A percentile compares a stretch with the other conserved stretches of the same genome.
These are phyloP conservation scores for Leptinotarsa defecta DNA, from an alignment of 1,140 invertebrate genomes.

Conservation along the genomic window DNA sequence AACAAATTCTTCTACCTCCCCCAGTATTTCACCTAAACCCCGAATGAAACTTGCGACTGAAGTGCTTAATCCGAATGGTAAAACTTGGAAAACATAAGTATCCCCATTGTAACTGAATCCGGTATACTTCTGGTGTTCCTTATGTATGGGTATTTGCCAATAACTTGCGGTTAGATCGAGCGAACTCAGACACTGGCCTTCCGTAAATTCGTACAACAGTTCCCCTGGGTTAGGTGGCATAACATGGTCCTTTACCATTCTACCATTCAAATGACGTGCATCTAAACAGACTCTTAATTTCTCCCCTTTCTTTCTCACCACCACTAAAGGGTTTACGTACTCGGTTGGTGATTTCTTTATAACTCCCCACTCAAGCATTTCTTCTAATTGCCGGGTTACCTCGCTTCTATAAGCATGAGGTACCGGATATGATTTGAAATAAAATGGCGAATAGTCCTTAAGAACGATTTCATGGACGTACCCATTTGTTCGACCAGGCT, in stretches of 20 bases:
- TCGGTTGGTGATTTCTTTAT: constrained; percentile 2
- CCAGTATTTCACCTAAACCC: background rate
- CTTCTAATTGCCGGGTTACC: constrained; percentile 34
- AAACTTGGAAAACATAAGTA: constrained; percentile 4
- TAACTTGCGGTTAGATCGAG: background rate
- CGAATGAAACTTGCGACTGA: background rate
- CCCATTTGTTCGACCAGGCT: constrained; percentile 33
- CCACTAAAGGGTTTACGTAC: constrained; percentile 13
- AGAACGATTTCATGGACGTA: constrained; percentile 47
- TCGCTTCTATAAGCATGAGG: constrained; percentile 42
- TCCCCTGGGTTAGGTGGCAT: constrained; percentile 30
- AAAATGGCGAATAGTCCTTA: constrained; percentile 32
- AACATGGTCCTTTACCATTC: constrained; percentile 40
- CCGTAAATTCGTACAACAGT: background rate
- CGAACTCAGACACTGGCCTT: background rate
- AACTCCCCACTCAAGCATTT: constrained; percentile 36
- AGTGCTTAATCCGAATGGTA: background rate
- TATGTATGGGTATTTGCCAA: constrained; percentile 32
- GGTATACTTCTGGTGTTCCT: constrained; percentile 15
- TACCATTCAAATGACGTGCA: constrained; percentile 38
- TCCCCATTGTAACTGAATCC: constrained; percentile 15
- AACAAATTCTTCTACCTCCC: background rate
- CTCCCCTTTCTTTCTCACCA: background rate
- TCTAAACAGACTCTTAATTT: constrained; percentile 38
- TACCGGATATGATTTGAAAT: constrained; percentile 45